Evolutionary conservation across 2,888 invertebrate genomes (phyloP).

Genomic region (Cenopis cana): DNA sequence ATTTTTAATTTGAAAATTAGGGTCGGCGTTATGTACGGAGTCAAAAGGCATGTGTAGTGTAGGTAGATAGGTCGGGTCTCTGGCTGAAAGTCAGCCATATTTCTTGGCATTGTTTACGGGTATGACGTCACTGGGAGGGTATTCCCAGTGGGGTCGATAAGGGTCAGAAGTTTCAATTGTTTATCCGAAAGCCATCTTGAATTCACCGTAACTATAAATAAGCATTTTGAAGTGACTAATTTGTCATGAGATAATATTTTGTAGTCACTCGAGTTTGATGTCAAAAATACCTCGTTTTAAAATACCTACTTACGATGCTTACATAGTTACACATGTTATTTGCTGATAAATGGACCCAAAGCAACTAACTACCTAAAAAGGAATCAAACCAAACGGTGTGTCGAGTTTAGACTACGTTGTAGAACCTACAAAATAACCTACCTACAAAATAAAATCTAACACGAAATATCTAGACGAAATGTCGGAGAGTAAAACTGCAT

Average conservation of each 20-base stretch:
- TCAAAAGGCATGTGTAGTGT: constrained; percentile 43
- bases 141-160: background rate
- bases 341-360: no score
- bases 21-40: constrained; percentile 56
- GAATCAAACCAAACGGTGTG: no score
- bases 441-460: no score
- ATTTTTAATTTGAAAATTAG: constrained; percentile 80
- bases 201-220: background rate
- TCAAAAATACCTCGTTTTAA: no score
- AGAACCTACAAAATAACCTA: no score
- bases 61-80: constrained; percentile 5
- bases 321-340: no score
- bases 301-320: no score
- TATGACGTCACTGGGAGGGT: constrained; percentile 20
- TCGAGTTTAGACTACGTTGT: no score
- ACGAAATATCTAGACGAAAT: background rate
- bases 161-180: constrained; percentile 25
- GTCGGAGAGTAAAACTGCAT: background rate
- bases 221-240: background rate
- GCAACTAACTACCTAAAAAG: no score
- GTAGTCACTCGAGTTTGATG: no score
- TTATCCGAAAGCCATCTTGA: constrained; percentile 14
- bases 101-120: constrained; percentile 13
- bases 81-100: constrained; percentile 34
- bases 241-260: no score